These are phyloP conservation scores for Enteromius anoplus DNA, from an alignment of 2,797 vertebrate species.

Conservation along the genomic window DNA sequence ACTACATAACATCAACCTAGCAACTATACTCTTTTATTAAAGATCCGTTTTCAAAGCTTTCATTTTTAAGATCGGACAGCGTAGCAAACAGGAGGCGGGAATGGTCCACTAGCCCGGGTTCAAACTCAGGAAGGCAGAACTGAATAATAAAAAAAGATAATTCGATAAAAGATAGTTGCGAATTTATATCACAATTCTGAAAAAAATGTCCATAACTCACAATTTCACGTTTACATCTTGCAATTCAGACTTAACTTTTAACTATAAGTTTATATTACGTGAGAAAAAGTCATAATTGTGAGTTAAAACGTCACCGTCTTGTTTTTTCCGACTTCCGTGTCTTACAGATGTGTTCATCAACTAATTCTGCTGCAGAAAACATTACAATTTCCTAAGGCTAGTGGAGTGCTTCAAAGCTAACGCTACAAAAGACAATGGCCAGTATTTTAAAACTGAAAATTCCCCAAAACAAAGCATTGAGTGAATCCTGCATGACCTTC, in stretches of 20 bases:
- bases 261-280: background rate
- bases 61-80: too few species aligned
- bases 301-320: background rate
- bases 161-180: too few species aligned
- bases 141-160: too few species aligned
- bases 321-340: background rate
- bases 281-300: background rate
- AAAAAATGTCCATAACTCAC: background rate
- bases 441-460: background rate
- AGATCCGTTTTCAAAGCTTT: background rate
- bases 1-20: background rate
- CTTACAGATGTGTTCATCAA: background rate
- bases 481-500: constrained; percentile 26
- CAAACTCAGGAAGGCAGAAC: too few species aligned
- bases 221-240: background rate
- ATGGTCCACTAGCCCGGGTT: too few species aligned
- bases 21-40: background rate
- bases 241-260: background rate
- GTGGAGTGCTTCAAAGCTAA: background rate
- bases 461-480: background rate
- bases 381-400: background rate
- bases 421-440: background rate
- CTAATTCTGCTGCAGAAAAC: background rate
- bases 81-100: too few species aligned
- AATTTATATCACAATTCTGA: background rate